phyloP scores from a whole-genome alignment of 2,888 invertebrate species.

The Slavum lentiscoides region DNA sequence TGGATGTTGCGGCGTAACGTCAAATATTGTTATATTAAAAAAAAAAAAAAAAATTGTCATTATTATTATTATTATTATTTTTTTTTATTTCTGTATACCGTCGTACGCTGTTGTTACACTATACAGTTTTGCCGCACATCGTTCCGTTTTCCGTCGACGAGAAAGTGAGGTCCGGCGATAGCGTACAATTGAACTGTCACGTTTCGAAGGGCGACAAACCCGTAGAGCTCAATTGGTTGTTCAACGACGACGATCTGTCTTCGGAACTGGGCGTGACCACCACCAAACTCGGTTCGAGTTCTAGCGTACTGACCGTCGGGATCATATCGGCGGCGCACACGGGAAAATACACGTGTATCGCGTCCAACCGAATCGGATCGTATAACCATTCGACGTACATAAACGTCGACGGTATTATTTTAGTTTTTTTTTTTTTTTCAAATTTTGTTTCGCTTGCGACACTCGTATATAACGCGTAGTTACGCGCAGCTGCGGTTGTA shows the following conservation, averaged over 20 bases:
- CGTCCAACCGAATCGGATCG: conserved; percentile 66
- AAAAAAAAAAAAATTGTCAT: too few species aligned
- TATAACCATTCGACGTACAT: conserved; percentile 44
- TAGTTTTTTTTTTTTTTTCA: conserved; percentile 1
- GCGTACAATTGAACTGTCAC: conserved; percentile 58
- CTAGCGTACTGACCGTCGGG: conserved; percentile 65
- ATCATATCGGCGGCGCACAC: conserved; percentile 73
- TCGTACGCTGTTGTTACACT: not conserved
- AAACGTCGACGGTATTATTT: conserved; percentile 34
- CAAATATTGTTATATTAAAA: not conserved
- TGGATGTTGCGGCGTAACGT: too few species aligned
- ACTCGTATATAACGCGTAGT: not conserved
- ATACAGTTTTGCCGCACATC: conserved; percentile 56
- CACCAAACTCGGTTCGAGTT: conserved; percentile 54
- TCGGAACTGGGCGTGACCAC: conserved; percentile 51
- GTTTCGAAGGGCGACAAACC: conserved; percentile 59
- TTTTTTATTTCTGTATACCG: not conserved
- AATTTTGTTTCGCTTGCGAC: conserved; percentile 12
- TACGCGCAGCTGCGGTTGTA: not conserved
- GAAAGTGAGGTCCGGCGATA: conserved; percentile 57
- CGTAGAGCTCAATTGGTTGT: conserved; percentile 60
- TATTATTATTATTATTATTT: too few species aligned
- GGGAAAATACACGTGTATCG: conserved; percentile 64
- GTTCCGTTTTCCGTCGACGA: conserved; percentile 57
- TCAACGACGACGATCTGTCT: conserved; percentile 64